Evolutionary conservation across 2,797 vertebrate genomes (phyloP).

Genomic region (Bryconaethiops microstoma): DNA sequence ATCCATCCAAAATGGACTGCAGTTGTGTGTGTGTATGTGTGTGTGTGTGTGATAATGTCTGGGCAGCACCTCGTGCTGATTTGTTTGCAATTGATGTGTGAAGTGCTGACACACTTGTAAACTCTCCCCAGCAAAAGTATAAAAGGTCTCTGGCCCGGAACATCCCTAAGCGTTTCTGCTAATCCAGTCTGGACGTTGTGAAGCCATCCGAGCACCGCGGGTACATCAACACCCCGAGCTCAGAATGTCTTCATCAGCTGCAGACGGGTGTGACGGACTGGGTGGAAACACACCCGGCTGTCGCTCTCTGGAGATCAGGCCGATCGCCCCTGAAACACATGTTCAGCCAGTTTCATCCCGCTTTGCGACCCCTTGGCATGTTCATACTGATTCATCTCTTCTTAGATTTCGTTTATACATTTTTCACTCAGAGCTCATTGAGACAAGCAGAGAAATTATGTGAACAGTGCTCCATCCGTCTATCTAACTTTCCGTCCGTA

Average conservation of each 20-base stretch:
- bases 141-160: neutral
- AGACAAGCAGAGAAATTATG: no score
- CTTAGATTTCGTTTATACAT: no score
- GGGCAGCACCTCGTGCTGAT: slow-evolving; percentile 9
- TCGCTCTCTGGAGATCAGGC: neutral
- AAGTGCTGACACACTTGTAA: neutral
- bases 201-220: slow-evolving; percentile 29
- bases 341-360: neutral
- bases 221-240: slow-evolving; percentile 19
- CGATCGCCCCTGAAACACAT: neutral
- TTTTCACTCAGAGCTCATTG: no score
- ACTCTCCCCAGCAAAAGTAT: neutral
- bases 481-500: no score
- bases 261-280: neutral
- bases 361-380: no score
- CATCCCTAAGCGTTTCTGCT: slow-evolving; percentile 20
- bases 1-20: slow-evolving; percentile 54
- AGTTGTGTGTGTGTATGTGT: slow-evolving; percentile 30
- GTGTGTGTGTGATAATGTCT: slow-evolving; percentile 64
- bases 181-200: slow-evolving; percentile 38
- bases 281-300: no score
- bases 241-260: slow-evolving; percentile 13
- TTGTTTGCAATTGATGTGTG: slow-evolving; percentile 10
- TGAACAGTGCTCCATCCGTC: no score
- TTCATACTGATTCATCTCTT: no score